Conservation (phyloP, 2,113 vertebrate genomes). For the Pyxicephalus adspersus region DNA sequence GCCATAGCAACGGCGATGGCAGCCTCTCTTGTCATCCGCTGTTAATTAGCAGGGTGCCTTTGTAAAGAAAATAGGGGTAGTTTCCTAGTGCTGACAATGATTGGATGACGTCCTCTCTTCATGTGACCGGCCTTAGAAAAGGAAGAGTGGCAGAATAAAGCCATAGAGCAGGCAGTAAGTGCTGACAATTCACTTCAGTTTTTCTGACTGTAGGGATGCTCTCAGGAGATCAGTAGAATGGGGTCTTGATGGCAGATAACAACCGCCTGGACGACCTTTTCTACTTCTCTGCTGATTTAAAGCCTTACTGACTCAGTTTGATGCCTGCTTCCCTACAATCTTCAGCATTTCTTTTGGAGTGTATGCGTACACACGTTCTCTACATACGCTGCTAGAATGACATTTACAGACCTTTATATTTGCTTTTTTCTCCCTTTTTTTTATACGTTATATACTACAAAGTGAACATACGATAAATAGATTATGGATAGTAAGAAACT, state of each 20-base stretch:
- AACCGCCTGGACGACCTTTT: not conserved
- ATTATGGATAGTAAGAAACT: no score
- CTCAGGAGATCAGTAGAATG: slow-evolving; percentile 1
- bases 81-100: slow-evolving; percentile 36
- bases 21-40: slow-evolving; percentile 39
- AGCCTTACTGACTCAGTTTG: not conserved
- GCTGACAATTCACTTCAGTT: slow-evolving; percentile 30
- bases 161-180: slow-evolving; percentile 24
- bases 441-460: no score
- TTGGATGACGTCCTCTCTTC: slow-evolving; percentile 38
- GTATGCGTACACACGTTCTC: not conserved
- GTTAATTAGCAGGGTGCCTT: slow-evolving; percentile 50
- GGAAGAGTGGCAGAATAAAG: slow-evolving; percentile 33
- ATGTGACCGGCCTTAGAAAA: slow-evolving; percentile 19
- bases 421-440: no score
- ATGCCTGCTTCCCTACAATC: slow-evolving; percentile 1
- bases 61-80: slow-evolving; percentile 42
- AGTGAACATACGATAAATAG: no score
- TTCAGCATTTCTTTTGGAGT: slow-evolving; percentile 7
- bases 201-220: not conserved
- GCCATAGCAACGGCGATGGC: slow-evolving; percentile 49
- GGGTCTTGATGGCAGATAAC: slow-evolving; percentile 25
- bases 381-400: no score
- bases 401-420: no score
- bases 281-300: not conserved